Evolutionary conservation across 2,797 vertebrate genomes (phyloP).

Genomic region (Chromobotia macracanthus): DNA sequence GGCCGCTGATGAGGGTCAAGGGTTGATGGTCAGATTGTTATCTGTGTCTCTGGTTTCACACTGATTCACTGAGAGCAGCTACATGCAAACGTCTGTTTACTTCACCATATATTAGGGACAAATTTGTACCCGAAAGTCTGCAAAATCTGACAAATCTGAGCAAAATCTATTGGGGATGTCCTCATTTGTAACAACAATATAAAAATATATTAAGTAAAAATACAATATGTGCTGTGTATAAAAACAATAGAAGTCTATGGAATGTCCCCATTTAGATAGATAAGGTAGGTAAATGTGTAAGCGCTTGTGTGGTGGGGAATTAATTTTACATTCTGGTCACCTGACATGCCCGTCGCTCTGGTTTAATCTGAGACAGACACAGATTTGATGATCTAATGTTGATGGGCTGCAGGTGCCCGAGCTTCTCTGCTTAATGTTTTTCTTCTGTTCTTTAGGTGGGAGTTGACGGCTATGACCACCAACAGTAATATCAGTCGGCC

Average conservation of each 20-base stretch:
- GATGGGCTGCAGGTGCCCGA: background rate
- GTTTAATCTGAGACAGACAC: too few species aligned
- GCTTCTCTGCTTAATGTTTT: background rate
- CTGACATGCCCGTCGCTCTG: too few species aligned
- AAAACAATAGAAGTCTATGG: background rate
- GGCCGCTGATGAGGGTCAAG: slow-evolving; percentile 73
- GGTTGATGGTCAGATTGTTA: slow-evolving; percentile 82
- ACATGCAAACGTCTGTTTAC: background rate
- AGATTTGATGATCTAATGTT: background rate
- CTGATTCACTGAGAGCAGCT: slow-evolving; percentile 68
- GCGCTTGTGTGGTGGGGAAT: background rate
- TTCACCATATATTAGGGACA: too few species aligned
- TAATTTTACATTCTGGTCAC: too few species aligned
- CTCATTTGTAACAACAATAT: too few species aligned
- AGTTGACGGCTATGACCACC: slow-evolving; percentile 97
- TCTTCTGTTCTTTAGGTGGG: slow-evolving; percentile 83
- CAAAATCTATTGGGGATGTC: too few species aligned
- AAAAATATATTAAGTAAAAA: too few species aligned
- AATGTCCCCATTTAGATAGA: too few species aligned
- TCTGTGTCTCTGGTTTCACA: slow-evolving; percentile 81
- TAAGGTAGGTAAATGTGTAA: slow-evolving; percentile 8
- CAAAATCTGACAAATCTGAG: too few species aligned
- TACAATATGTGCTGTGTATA: too few species aligned
- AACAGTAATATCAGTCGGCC: slow-evolving; percentile 99
- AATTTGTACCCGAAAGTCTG: too few species aligned